Evolutionary conservation across 2,888 invertebrate species (phyloP).

Genomic region (Nemotelus nigrinus): DNA sequence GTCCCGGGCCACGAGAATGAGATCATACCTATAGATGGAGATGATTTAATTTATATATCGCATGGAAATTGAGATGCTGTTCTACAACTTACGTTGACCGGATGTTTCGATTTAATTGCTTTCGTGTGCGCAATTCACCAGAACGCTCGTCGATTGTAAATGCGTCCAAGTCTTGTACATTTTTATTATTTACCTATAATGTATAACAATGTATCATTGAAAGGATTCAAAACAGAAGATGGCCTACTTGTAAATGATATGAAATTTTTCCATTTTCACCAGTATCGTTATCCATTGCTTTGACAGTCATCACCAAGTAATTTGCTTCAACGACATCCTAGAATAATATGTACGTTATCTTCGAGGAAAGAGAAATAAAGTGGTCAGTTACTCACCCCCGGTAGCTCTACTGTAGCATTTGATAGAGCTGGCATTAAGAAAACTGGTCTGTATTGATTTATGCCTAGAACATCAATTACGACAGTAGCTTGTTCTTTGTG

Average conservation of each 20-base stretch:
- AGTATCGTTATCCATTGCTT: slow-evolving; percentile 82
- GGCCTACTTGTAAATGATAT: slow-evolving; percentile 78
- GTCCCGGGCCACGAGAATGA: slow-evolving; percentile 84
- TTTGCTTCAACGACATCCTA: slow-evolving; percentile 79
- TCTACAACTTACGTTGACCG: slow-evolving; percentile 65
- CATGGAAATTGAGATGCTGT: background rate
- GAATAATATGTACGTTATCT: slow-evolving; percentile 52
- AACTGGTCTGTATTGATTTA: slow-evolving; percentile 83
- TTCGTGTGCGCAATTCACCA: slow-evolving; percentile 83
- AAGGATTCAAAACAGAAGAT: background rate
- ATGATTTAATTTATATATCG: background rate
- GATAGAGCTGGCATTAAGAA: slow-evolving; percentile 81
- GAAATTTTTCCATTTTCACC: slow-evolving; percentile 86
- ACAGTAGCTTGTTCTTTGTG: slow-evolving; percentile 76
- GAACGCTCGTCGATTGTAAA: slow-evolving; percentile 81
- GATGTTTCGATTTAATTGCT: slow-evolving; percentile 80
- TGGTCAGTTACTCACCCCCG: slow-evolving; percentile 71
- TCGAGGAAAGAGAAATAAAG: slow-evolving; percentile 13
- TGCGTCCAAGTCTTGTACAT: slow-evolving; percentile 82
- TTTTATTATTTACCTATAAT: slow-evolving; percentile 67
- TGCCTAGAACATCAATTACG: slow-evolving; percentile 78
- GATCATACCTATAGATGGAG: slow-evolving; percentile 64
- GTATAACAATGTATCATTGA: background rate
- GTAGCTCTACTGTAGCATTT: slow-evolving; percentile 81
- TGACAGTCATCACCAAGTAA: slow-evolving; percentile 81